Conservation (phyloP, 1,140 invertebrate genomes). For the Drosophila murphyi region DNA sequence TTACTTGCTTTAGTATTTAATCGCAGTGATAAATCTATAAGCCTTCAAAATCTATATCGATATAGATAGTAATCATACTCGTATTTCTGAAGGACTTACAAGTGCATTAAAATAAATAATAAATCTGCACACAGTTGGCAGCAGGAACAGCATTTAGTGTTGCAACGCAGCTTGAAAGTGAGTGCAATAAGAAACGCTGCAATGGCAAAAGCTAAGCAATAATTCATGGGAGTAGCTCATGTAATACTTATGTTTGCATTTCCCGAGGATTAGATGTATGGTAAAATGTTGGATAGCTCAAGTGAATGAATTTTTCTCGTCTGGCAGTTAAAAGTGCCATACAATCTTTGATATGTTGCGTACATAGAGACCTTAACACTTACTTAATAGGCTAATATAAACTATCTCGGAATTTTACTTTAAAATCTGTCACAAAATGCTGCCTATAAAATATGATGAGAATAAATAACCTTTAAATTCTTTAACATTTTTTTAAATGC, state of each 20-base stretch:
- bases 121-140: slow-evolving; percentile 9
- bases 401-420: too few species aligned
- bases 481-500: too few species aligned
- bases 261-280: slow-evolving; percentile 1
- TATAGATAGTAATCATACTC: too few species aligned
- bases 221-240: slow-evolving; percentile 34
- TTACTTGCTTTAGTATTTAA: too few species aligned
- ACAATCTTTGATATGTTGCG: neutral
- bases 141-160: neutral
- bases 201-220: slow-evolving; percentile 52
- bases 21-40: neutral
- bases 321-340: too few species aligned
- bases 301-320: neutral
- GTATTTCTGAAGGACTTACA: neutral
- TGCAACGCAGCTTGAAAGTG: slow-evolving; percentile 13
- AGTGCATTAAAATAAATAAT: neutral
- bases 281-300: slow-evolving; percentile 31
- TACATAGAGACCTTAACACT: neutral
- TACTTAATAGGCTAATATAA: too few species aligned
- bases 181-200: slow-evolving; percentile 34
- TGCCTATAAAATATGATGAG: too few species aligned
- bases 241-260: slow-evolving; percentile 49
- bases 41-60: too few species aligned
- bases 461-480: too few species aligned
- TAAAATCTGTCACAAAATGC: too few species aligned